Base-by-base conservation (phyloP, 2,113 vertebrate species). In the Mobula hypostoma region DNA sequence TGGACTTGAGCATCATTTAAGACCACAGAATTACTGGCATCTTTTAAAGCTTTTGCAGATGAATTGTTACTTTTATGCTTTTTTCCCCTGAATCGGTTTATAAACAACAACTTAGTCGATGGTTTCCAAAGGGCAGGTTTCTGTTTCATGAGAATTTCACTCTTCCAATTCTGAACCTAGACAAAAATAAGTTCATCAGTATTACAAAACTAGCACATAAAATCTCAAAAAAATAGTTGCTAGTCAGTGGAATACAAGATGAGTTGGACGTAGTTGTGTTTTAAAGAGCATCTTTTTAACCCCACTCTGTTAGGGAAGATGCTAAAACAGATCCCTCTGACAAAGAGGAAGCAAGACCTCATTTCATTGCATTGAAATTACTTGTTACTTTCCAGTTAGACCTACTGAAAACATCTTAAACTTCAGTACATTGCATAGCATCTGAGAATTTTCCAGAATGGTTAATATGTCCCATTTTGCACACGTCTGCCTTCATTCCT, bases 71-170 rank as follows among this genome's bases (percentile, higher is more conserved):
- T 95, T 96, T 98, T 99, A 95, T 97, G 97, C 95, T 99, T 99
- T 95, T 99, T 99, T 94, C 98, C 98, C 94, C 98, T 98, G 68
- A 99, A 96, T 94, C 98, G 98, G 95, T 95, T 99, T 95, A 99
- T 97, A 95, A 99, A 99, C 95, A 98, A 98, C n/a, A 99, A 97
- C 96, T 98, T 99, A 95, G 98, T 97, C 95, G 98, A 98, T 95
- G 96, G 96, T 95, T 99, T 99, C 80, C 96, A 96, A 95, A 98
- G 82, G 12, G 97, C 96, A 21, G 97, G 97, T 95, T 99, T 99
- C 95, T 98, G 98, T 95, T 98, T 99, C 95, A 96, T 97, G 94
- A 98, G 97, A 96, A 98, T 97, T 95, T 99, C 98, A 95, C 97
- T 98, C 96, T 95, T 98, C 98, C 98, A 99, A 95, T 98, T 98